Evolutionary conservation across 1,140 invertebrate species (phyloP).

Genomic region (Anthonomus grandis): DNA sequence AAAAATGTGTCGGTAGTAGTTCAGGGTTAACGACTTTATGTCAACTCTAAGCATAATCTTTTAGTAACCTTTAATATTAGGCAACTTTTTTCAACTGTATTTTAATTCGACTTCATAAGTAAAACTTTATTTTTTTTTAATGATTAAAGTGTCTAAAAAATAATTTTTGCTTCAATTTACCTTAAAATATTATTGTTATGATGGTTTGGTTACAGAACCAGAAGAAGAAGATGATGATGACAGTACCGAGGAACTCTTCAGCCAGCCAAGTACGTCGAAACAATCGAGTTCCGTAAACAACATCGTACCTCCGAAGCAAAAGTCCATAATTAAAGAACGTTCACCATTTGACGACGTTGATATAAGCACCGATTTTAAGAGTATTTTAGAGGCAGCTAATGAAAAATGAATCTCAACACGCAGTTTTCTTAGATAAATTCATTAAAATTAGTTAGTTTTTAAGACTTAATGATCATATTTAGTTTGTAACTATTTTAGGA

Average conservation of each 20-base stretch:
- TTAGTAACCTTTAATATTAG: too few species aligned
- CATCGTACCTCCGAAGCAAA: slow-evolving; percentile 7
- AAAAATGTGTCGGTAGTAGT: too few species aligned
- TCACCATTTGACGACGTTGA: slow-evolving; percentile 19
- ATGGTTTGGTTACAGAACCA: slow-evolving; percentile 14
- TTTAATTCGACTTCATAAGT: too few species aligned
- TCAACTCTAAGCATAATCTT: too few species aligned
- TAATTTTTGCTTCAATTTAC: background rate
- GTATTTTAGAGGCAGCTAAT: slow-evolving; percentile 29
- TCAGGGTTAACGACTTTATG: too few species aligned
- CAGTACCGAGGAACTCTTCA: slow-evolving; percentile 33
- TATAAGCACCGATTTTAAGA: slow-evolving; percentile 32
- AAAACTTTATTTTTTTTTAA: too few species aligned
- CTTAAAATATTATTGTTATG: background rate
- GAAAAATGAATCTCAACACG: slow-evolving; percentile 26
- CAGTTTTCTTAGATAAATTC: too few species aligned
- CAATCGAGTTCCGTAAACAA: slow-evolving; percentile 6
- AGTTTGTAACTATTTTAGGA: too few species aligned
- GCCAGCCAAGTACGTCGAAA: slow-evolving; percentile 28
- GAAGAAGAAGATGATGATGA: slow-evolving; percentile 33
- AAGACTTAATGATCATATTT: too few species aligned
- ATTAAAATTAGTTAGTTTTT: too few species aligned
- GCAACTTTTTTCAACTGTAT: too few species aligned
- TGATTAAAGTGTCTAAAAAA: slow-evolving; percentile 1
- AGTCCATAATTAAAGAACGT: slow-evolving; percentile 8